Evolutionary conservation across 2,797 vertebrate species (phyloP).

Genomic region (Semotilus atromaculatus): DNA sequence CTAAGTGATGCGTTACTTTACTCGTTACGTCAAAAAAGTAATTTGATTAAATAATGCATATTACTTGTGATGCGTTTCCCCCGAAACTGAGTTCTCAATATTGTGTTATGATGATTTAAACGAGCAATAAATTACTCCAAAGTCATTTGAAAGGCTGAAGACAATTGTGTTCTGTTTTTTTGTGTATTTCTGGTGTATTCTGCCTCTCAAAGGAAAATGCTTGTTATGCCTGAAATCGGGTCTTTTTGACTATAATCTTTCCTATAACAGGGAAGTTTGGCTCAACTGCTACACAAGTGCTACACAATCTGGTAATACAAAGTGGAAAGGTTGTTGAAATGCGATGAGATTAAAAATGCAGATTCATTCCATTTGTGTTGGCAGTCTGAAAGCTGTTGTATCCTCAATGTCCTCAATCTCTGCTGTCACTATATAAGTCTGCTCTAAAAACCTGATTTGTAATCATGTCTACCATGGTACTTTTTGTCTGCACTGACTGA

Average conservation of each 20-base stretch:
- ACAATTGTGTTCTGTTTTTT: not conserved
- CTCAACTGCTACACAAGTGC: not conserved
- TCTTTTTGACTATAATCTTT: not conserved
- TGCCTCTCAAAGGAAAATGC: not conserved
- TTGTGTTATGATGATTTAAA: not conserved
- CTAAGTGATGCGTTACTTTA: not conserved
- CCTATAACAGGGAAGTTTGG: not conserved
- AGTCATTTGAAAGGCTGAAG: not conserved
- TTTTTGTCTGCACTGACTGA: not conserved
- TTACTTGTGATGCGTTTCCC: not conserved
- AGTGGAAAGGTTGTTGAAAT: not conserved
- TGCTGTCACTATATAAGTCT: constrained; percentile 19
- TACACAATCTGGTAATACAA: not conserved
- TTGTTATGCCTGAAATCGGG: not conserved
- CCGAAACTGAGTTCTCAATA: not conserved
- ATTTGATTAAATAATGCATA: not conserved
- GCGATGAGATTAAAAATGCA: not conserved
- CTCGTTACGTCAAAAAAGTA: not conserved
- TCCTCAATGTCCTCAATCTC: not conserved
- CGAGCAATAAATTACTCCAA: not conserved
- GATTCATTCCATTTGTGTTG: constrained; percentile 2
- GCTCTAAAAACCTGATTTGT: constrained; percentile 28
- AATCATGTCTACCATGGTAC: not conserved
- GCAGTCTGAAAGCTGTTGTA: not conserved
- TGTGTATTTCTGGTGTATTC: not conserved